Evolutionary conservation across 2,888 invertebrate genomes (phyloP).

Genomic region (Ischnura elegans): DNA sequence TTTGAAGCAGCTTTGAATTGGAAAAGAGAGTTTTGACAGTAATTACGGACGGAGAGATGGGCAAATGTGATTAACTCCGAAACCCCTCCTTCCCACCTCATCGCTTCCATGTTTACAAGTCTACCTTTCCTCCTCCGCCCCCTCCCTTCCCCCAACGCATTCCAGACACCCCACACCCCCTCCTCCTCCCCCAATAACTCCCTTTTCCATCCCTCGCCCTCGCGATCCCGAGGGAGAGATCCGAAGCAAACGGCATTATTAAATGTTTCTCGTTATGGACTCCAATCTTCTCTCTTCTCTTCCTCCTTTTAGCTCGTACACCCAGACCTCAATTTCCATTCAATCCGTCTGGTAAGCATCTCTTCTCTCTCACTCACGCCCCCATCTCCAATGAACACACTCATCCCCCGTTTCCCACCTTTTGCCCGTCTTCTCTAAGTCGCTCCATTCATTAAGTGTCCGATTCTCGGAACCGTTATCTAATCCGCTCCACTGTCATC

Average conservation of each 20-base stretch:
- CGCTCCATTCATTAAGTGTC: not conserved
- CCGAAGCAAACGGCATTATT: conserved; percentile 36
- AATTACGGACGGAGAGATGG: conserved; percentile 60
- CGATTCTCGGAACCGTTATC: not conserved
- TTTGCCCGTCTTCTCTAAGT: not conserved
- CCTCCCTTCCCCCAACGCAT: not conserved
- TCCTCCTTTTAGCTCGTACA: not conserved
- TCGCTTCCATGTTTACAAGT: not conserved
- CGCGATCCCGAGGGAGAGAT: not conserved
- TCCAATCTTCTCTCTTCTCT: conserved; percentile 8
- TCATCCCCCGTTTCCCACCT: not conserved
- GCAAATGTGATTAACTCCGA: conserved; percentile 49
- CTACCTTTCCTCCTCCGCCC: not conserved
- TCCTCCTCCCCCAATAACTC: not conserved
- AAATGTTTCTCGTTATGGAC: conserved; percentile 47
- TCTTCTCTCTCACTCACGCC: not conserved
- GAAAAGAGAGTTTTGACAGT: conserved; percentile 62
- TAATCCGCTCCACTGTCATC: not conserved
- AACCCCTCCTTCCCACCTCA: not conserved
- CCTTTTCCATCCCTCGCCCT: not conserved
- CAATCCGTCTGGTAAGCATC: conserved; percentile 19
- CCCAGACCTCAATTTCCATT: conserved; percentile 7
- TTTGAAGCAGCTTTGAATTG: conserved; percentile 53
- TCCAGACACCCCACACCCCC: not conserved
- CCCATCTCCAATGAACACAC: not conserved